phyloP scores from a whole-genome alignment of 2,888 invertebrate species.

The Leucophenga maculata region DNA sequence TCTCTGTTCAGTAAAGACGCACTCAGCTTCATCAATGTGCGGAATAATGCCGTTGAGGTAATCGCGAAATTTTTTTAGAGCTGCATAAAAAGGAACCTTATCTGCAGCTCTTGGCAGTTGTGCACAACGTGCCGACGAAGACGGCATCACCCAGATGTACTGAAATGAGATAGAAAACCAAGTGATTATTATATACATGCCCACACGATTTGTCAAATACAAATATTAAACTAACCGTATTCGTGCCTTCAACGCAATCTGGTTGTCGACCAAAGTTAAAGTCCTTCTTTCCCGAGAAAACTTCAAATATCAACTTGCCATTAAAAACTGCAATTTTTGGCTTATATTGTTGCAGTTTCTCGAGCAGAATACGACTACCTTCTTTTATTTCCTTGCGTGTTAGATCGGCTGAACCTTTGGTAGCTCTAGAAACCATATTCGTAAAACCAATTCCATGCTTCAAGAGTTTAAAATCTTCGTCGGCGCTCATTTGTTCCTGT shows the following conservation, averaged over 20 bases:
- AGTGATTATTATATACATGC: conserved; percentile 4
- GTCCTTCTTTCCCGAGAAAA: conserved; percentile 97
- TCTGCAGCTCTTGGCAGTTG: conserved; percentile 97
- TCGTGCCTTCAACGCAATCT: conserved; percentile 92
- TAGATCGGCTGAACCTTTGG: conserved; percentile 95
- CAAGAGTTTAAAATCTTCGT: conserved; percentile 93
- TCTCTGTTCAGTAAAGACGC: conserved; percentile 85
- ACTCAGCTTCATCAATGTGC: conserved; percentile 89
- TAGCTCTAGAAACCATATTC: conserved; percentile 96
- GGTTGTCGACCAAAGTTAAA: conserved; percentile 97
- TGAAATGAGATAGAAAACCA: conserved; percentile 72
- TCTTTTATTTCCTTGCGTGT: conserved; percentile 95
- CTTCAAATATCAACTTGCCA: conserved; percentile 98
- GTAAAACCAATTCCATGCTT: conserved; percentile 98
- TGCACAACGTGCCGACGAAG: conserved; percentile 96
- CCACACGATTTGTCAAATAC: conserved; percentile 2
- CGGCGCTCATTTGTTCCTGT: conserved; percentile 94
- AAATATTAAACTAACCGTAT: conserved; percentile 82
- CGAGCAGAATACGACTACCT: conserved; percentile 89
- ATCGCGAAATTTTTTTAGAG: conserved; percentile 95
- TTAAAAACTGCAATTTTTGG: conserved; percentile 98
- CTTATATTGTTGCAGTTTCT: conserved; percentile 91
- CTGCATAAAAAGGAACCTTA: conserved; percentile 97
- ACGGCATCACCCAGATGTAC: conserved; percentile 99
- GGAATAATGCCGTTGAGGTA: conserved; percentile 90